These are phyloP conservation scores for Tenthredo notha DNA, from an alignment of 2,888 invertebrate species.

Conservation along the genomic window DNA sequence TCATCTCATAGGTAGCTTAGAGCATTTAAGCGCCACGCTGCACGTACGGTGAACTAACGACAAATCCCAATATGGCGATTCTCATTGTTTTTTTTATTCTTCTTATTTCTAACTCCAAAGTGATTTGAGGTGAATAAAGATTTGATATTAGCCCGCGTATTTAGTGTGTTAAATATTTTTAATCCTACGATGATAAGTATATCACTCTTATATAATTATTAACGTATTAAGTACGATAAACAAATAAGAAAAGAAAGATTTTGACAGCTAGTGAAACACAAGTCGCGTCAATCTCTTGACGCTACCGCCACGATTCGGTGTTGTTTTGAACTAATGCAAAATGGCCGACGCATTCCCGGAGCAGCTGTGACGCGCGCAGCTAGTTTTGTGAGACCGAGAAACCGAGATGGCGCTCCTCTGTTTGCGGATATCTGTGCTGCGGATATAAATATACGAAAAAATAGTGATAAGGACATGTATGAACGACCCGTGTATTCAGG, in stretches of 20 bases:
- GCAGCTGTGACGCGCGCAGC: slow-evolving; percentile 45
- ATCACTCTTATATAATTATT: neutral
- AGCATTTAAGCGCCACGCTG: slow-evolving; percentile 25
- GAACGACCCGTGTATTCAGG: slow-evolving; percentile 24
- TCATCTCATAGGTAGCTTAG: neutral
- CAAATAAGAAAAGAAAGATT: neutral
- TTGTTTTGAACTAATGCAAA: neutral
- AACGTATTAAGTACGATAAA: neutral
- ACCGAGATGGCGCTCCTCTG: slow-evolving; percentile 74
- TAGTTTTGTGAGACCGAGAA: slow-evolving; percentile 59
- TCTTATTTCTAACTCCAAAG: neutral
- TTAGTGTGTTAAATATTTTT: neutral
- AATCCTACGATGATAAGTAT: neutral
- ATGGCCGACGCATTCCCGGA: slow-evolving; percentile 5
- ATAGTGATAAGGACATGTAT: slow-evolving; percentile 50
- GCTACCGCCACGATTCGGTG: neutral
- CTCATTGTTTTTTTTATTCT: neutral
- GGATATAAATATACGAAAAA: slow-evolving; percentile 71
- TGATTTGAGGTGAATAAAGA: neutral
- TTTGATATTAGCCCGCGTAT: neutral
- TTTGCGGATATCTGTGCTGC: slow-evolving; percentile 72
- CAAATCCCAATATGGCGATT: slow-evolving; percentile 33
- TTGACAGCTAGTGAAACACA: slow-evolving; percentile 1
- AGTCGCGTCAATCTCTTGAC: neutral
- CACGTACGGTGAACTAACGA: slow-evolving; percentile 7